Base-by-base conservation (phyloP, 2,113 vertebrate species). In the Origma solitaria region DNA sequence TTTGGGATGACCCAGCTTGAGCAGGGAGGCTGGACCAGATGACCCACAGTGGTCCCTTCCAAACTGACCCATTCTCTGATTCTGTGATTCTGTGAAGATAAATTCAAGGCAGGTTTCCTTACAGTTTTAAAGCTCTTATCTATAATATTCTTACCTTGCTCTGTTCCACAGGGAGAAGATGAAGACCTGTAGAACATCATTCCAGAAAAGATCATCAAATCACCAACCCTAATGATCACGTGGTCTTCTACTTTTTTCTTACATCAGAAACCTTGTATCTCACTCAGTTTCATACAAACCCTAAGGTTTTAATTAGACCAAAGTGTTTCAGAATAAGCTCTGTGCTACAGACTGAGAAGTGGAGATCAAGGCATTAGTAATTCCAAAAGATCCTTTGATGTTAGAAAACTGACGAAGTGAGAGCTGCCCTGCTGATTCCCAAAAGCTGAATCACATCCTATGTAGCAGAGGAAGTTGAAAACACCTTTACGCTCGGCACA, bases 281-380 rank as follows among this genome's bases (percentile, higher is more conserved):
- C 23, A 50, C 37, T 62, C 57, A 57, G 58, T 66, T 93, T 86
- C 24, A 40, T 70, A 62, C 27, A 86, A 81, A 77, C 28, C 38
- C 94, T 73, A 92, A 93, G 77, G 91, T 92, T 96, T 97, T 94
- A 94, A 95, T 93, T 96, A 96, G 68, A 81, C 56, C 44, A 86
- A 54, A 94, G 60, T 8, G 7, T 88, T 94, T 83, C 68, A 86
- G 58, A 83, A 88, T 81, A 90, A 90, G 79, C 21, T 61, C 64
- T 77, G 68, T 73, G 80, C 31, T 92, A 81, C 82, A 95, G 77
- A 84, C 45, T 89, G 47, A 93, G 75, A 92, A 92, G 50, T 80
- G 13, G 53, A 95, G 91, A 95, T 94, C 83, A 96, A 95, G 92
- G 79, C 94, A 92, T 75, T 86, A 95, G 42, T 49, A 90, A 88